Percentiles rank a stretch among this genome's conserved stretches.
These are phyloP conservation scores for Magallana nippona DNA, from an alignment of 2,888 invertebrate genomes.

Conservation along the genomic window DNA sequence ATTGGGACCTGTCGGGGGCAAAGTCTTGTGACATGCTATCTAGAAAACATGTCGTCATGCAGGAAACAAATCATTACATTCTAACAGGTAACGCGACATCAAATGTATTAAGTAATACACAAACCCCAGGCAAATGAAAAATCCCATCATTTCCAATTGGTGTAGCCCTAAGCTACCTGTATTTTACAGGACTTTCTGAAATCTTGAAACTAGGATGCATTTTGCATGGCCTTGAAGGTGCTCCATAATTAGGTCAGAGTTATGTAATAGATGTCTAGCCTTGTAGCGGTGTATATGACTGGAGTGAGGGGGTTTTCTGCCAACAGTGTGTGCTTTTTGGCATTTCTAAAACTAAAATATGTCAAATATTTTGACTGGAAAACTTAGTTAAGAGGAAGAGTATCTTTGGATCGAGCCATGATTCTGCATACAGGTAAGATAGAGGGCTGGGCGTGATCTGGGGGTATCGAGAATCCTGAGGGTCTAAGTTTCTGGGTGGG, in stretches of 20 bases:
- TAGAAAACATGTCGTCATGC: neutral
- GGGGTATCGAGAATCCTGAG: neutral
- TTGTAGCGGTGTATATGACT: conserved; percentile 18
- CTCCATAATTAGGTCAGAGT: conserved; percentile 32
- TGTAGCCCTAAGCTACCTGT: neutral
- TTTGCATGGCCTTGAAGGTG: conserved; percentile 23
- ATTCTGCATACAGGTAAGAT: conserved; percentile 28
- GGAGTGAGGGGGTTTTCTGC: conserved; percentile 22
- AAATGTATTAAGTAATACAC: neutral
- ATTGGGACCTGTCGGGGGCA: neutral
- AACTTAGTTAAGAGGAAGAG: neutral
- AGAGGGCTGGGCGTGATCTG: neutral
- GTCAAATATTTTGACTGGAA: conserved; percentile 33
- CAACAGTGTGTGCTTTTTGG: conserved; percentile 30
- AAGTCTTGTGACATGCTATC: neutral
- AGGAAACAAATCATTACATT: conserved; percentile 2
- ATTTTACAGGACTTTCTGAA: neutral
- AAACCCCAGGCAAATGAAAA: neutral
- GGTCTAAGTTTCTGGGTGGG: neutral
- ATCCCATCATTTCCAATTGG: neutral
- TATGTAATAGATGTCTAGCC: conserved; percentile 35
- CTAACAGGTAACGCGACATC: neutral
- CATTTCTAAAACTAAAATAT: conserved; percentile 27
- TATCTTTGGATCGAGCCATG: neutral
- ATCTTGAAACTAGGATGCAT: conserved; percentile 23